phyloP scores from a whole-genome alignment of 2,113 vertebrate genomes.

The Pionites leucogaster region DNA sequence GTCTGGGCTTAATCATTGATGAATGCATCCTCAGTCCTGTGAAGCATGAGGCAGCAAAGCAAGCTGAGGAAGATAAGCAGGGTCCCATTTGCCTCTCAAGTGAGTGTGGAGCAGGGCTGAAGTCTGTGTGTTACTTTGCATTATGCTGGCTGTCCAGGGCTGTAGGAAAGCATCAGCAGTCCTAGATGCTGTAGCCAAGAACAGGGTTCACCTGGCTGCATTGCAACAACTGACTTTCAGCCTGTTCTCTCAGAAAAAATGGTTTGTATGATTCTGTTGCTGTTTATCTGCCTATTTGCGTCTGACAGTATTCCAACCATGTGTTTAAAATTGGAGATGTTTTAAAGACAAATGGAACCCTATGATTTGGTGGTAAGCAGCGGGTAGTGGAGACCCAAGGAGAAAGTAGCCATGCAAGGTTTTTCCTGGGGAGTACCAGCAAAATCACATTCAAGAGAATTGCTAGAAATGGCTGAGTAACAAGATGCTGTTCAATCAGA shows the following conservation, averaged over 20 bases:
- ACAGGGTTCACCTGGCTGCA: neutral
- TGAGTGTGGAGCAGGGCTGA: neutral
- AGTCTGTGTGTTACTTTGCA: neutral
- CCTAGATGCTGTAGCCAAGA: neutral
- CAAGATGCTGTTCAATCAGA: neutral
- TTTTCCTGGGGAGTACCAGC: neutral
- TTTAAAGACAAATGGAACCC: neutral
- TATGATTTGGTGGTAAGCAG: neutral
- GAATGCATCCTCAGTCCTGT: neutral
- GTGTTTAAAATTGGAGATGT: neutral
- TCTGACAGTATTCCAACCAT: neutral
- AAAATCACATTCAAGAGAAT: neutral
- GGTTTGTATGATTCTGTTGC: neutral
- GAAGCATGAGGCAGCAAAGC: neutral
- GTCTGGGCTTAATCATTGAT: neutral
- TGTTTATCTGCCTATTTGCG: neutral
- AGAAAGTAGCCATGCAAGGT: neutral
- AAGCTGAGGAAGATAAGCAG: neutral
- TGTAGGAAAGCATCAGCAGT: neutral
- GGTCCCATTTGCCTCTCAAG: neutral
- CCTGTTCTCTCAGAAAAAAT: fast-evolving
- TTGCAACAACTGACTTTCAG: neutral
- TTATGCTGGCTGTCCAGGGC: neutral
- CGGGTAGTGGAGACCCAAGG: neutral
- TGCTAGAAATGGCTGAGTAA: neutral